Evolutionary conservation across 2,797 vertebrate genomes (phyloP), one percentile per base, ranked within the genome.

Genomic region (Sebastes paucispinis): DNA sequence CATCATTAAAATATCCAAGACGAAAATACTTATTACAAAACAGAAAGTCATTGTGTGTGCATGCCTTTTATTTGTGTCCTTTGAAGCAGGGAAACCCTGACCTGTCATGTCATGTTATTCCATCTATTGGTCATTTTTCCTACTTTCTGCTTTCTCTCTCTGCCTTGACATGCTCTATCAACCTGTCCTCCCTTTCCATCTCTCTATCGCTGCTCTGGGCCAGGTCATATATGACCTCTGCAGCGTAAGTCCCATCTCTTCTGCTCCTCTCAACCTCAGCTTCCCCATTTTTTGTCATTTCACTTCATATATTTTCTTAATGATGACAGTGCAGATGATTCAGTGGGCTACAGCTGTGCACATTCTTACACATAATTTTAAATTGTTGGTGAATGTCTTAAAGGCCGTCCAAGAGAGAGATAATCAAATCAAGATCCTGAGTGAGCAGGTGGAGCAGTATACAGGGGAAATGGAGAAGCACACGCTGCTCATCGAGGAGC

Each of bases 391-490:
- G n/a, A 74, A 79, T 77, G 16, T 32, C 47, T 32, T 31, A 31
- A 72, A 99, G 98, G 96, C 95, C 1, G 88, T 99, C 75, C 97
- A 98, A 84, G 97, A 98, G 67, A 90, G 97, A 87, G 98, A 99
- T 85, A 94, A 92, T 91, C 97, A 98, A 80, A 98, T 99, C 91
- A 97, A 96, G 91, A 92, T 97, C 90, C 95, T 99, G 69, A 96
- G 95, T 62, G 97, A 97, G 60, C 97, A 98, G 93, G 93, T 98
- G 66, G 96, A 98, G 87, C 96, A 97, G 73, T 98, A 98, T 67
- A 99, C 98, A 0, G 94, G 93, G 64, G 98, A 99, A 78, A 98
- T 99, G 98, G 97, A 98, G 88, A 97, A 94, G 89, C 97, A 98
- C 86, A 91, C 96, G 1, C 79, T 90, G 6, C 77, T 98, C 62